Evolutionary conservation across 2,888 invertebrate genomes (phyloP), one percentile per base, ranked within the genome.

Genomic region (Tanypteryx hageni): DNA sequence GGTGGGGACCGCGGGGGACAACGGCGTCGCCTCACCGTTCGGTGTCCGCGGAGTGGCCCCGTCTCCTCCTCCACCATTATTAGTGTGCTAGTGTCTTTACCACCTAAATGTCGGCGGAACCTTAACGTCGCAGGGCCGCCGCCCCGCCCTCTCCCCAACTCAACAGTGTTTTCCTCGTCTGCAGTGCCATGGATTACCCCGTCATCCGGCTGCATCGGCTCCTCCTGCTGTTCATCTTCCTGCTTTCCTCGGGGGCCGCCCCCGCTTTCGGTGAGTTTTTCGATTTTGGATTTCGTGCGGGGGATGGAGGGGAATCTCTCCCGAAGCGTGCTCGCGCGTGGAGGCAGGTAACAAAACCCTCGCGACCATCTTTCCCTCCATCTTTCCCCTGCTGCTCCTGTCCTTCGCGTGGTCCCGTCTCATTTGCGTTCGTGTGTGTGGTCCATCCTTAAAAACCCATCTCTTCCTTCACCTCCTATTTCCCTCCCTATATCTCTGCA

Each of bases 171-270:
- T 18, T 44, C 64, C 56, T 64, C 89, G 18, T 64, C 64, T 31
- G 44, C 89, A 68, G 89, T 89, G 89, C 89, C 89, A 89, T 89
- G 89, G 89, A 89, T 89, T 89, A 89, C 64, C 44, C 44, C 89
- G 44, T n/a, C 13, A n/a, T 57, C 61, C 18, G 31, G 61, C 61
- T 59, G 8, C 85, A 59, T n/a, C 86, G 86, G 86, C 59, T 61
- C 16, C 61, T 86, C 83, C n/a, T 57, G 83, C 83, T 83, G 61
- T 16, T 61, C 61, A 86, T 86, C 64, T 11, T 89, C 18, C 83
- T 83, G 83, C 56, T 31, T 8, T 22, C 0, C 44, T 64, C 64
- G 8, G 22, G 16, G 61, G 64, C 27, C 59, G 64, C 44, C 89
- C 89, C 44, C 64, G 68, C 89, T 18, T 61, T 61, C 61, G 86